Conservation (phyloP, 92 coral and sea anemone genomes). For the Palythoa caribaeorum region DNA sequence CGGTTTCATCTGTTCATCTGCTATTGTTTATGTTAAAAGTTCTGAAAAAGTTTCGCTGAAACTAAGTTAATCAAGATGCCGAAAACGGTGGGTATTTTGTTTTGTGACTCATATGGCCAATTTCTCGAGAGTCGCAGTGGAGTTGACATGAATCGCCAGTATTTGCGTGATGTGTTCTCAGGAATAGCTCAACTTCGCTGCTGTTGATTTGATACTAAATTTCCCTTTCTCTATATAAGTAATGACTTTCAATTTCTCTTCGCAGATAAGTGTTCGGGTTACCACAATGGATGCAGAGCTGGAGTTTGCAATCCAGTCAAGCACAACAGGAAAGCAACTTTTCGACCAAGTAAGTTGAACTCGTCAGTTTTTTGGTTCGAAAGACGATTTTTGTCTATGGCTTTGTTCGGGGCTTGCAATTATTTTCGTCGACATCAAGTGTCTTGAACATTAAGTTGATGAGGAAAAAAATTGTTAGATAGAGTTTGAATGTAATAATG, state of each 20-base stretch:
- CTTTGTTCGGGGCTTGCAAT: background rate
- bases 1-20: constrained; percentile 10
- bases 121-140: background rate
- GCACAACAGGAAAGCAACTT: constrained; percentile 97
- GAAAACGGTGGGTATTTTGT: constrained; percentile 37
- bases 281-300: constrained; percentile 96
- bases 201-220: background rate
- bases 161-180: constrained; percentile 17
- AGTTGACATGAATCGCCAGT: background rate
- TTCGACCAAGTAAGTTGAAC: constrained; percentile 87
- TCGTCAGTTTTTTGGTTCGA: background rate
- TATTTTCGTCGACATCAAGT: background rate
- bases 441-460: background rate
- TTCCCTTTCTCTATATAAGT: background rate
- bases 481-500: background rate
- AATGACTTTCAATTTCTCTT: constrained; percentile 11
- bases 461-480: background rate
- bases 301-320: constrained; percentile 96
- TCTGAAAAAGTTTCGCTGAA: constrained; percentile 18
- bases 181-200: background rate
- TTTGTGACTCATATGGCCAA: background rate
- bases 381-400: background rate
- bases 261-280: constrained; percentile 90
- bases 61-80: constrained; percentile 17
- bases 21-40: constrained; percentile 28